Evolutionary conservation across 2,888 invertebrate species (phyloP).

Genomic region (Chaetogeoica ovagalla): DNA sequence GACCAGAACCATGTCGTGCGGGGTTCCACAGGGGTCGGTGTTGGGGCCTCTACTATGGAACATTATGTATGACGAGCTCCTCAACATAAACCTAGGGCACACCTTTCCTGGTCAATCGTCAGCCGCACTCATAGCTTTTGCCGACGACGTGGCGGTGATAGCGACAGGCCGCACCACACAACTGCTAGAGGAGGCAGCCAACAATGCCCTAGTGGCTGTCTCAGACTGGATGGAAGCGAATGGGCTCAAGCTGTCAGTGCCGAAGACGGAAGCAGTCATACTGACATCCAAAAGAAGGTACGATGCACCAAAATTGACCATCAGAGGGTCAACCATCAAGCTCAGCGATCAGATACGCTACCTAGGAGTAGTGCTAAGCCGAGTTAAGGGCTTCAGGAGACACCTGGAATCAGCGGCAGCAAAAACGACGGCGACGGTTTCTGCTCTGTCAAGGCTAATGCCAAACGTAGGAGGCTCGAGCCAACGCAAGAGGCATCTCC

Average conservation of each 20-base stretch:
- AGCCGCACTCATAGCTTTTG: neutral
- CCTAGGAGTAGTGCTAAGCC: neutral
- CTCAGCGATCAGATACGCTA: neutral
- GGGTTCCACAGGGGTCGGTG: neutral
- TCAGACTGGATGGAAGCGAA: neutral
- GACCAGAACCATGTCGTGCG: neutral
- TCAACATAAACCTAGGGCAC: neutral
- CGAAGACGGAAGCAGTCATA: neutral
- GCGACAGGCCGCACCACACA: neutral
- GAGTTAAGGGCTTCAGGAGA: neutral
- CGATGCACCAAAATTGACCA: neutral
- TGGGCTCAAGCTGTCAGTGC: neutral
- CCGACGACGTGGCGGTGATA: too few species aligned
- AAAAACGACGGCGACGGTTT: neutral
- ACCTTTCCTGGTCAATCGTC: neutral
- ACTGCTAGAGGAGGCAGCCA: neutral
- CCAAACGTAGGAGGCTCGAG: neutral
- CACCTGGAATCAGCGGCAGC: neutral
- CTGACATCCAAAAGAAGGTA: neutral
- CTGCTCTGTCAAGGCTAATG: neutral
- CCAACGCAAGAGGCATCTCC: neutral
- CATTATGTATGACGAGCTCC: neutral
- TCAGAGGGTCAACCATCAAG: neutral
- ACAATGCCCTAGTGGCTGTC: neutral
- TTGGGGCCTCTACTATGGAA: neutral